Base-by-base conservation (phyloP, 2,797 vertebrate genomes). In the Acrossocheilus fasciatus region DNA sequence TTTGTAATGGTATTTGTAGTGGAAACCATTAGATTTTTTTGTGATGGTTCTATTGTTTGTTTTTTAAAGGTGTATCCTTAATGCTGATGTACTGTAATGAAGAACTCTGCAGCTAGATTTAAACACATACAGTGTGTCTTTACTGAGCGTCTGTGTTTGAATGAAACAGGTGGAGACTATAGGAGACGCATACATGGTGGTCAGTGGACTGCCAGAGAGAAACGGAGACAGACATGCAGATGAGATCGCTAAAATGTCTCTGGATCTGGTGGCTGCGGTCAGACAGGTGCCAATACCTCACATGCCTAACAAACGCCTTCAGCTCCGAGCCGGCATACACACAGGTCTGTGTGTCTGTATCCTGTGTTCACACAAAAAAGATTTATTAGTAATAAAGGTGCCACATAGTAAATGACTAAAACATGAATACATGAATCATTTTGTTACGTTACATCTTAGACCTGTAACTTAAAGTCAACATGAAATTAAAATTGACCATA, bases 131-230 rank as follows among this genome's bases (percentile, higher is more conserved):
- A 14, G 6, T 54, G 2, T 8, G 52, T 14, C 1, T 57, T 59
- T 10, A 62, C n/a, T 26, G 34, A 66, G 10, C 7, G 34, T 57
- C 10, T 73, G n/a, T 75, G n/a, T 64, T 34, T 83, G 18, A 34
- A 54, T 82, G 52, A 26, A n/a, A 72, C 2, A 97, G 97, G 97
- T 98, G 89, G 97, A 97, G 91, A 97, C 97, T 1, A 97, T 98
- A 0, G 97, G 97, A 0, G 97, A 97, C 0, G 97, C 97, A 0
- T 97, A 97, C 92, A 97, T 98, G 97, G 98, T 97, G 14, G 97
- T 94, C 87, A 98, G 97, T 0, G 96, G 97, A 10, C 92, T 98
- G 39, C 97, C 97, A 0, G 97, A 98, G 92, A 95, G 96, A 89
- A 98, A 98, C 0, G 96, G 96, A n/a, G 92, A 93, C 20, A 94